These are phyloP conservation scores for Ceramica pisi DNA, from an alignment of 2,888 invertebrate species.

Conservation along the genomic window DNA sequence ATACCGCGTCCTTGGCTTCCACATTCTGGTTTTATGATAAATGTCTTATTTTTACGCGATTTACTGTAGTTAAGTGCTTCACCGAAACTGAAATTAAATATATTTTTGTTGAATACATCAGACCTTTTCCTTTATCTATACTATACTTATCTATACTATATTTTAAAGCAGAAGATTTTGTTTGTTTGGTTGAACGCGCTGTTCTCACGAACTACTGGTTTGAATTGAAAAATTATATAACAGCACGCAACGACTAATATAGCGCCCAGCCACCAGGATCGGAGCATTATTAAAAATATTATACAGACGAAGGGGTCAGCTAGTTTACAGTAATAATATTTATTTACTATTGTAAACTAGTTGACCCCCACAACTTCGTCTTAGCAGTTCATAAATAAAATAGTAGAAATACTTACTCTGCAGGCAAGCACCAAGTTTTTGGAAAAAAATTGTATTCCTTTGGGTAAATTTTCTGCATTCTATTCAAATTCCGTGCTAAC, in stretches of 20 bases:
- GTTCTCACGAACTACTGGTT: no score
- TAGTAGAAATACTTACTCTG: slow-evolving; percentile 92
- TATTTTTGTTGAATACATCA: neutral
- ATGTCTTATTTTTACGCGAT: slow-evolving; percentile 93
- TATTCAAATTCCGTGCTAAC: slow-evolving; percentile 96
- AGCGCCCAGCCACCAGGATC: no score
- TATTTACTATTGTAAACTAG: no score
- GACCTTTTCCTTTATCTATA: neutral
- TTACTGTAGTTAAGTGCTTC: slow-evolving; percentile 94
- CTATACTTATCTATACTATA: no score
- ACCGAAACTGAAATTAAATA: slow-evolving; percentile 90
- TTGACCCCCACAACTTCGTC: no score
- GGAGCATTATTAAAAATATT: no score
- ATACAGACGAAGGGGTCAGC: no score
- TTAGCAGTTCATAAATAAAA: neutral
- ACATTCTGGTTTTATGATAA: slow-evolving; percentile 97
- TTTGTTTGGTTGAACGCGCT: no score
- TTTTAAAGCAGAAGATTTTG: no score
- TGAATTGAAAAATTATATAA: no score
- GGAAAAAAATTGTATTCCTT: slow-evolving; percentile 98
- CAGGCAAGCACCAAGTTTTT: slow-evolving; percentile 98
- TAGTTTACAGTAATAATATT: no score
- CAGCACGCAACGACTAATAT: no score
- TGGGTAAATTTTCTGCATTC: slow-evolving; percentile 97
- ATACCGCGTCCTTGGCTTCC: slow-evolving; percentile 98